Base-by-base conservation (phyloP, 2,888 invertebrate genomes). In the Torymus auratus region DNA sequence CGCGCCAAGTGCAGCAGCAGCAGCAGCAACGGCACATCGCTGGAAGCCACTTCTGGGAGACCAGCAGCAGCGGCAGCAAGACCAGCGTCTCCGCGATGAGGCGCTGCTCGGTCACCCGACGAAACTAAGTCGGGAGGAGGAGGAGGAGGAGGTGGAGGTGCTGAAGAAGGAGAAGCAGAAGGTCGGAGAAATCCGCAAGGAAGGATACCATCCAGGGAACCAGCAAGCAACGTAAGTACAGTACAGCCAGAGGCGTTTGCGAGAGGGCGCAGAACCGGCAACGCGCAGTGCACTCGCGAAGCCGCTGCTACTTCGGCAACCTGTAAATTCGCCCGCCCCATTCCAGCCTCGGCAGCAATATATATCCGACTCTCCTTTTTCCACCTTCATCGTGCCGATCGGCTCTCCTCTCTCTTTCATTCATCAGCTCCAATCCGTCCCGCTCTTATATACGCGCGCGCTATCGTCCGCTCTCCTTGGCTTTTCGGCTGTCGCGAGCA, bases 61-160 rank as follows among this genome's bases (percentile, higher is more conserved):
- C 56, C n/a, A 20, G 23, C 62, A 10, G 55, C 41, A 17, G 20
- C 28, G 20, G 58, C 4, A 13, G 70, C 14, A 5, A 78, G 15
- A 17, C 20, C 60, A 2, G 41, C 2, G 28, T 1, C 17, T 17
- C 13, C 52, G 50, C 2, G 69, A 78, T 70, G 64, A 41, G 41
- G 41, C 41, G 41, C 41, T 41, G 41, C 41, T 41, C 41, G 41
- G 41, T 41, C 7, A 41, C 41, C 41, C 41, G 58, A 58, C 41
- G 41, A 17, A 14, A n/a, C 50, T 23, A 41, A 56, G 56, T 41
- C 55, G 41, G 14, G 60, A 75, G 61, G 70, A 70, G 74, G 78
- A 77, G 15, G 68, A 80, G 60, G 73, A 71, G 17, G 62, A 83
- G 83, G 79, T 50, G 71, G 28, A 20, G 20, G 41, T 28, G 28